These are phyloP conservation scores for Dicrurus megarhynchus DNA, from an alignment of 2,113 vertebrate genomes.

Conservation along the genomic window DNA sequence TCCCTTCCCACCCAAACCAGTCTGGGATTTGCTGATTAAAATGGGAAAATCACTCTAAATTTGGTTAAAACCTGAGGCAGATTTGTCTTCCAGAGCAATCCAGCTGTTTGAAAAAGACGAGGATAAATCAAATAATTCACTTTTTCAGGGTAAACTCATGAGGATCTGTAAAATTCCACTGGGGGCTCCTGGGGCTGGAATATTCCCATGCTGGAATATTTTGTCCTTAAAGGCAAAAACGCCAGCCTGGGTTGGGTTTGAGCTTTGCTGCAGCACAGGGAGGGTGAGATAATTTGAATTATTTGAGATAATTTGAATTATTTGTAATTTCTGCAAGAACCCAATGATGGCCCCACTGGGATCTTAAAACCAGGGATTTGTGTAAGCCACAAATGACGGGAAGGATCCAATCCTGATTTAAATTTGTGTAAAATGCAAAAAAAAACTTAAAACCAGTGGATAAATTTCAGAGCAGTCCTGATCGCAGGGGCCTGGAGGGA, in stretches of 20 bases:
- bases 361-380: not conserved
- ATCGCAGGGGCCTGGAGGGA: rapidly evolving
- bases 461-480: not conserved
- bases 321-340: not conserved
- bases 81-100: not conserved
- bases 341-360: rapidly evolving
- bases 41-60: not conserved
- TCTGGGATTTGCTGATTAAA: rapidly evolving
- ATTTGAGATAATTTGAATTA: not conserved
- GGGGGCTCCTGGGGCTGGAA: not conserved
- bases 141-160: rapidly evolving
- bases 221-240: not conserved
- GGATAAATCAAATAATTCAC: not conserved
- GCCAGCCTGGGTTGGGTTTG: rapidly evolving
- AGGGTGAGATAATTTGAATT: not conserved
- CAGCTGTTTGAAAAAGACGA: not conserved
- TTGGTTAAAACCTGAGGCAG: rapidly evolving
- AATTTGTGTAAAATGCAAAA: not conserved
- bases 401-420: not conserved
- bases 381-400: rapidly evolving
- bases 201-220: rapidly evolving
- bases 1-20: not conserved
- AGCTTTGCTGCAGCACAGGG: not conserved
- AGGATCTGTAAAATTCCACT: not conserved
- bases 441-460: rapidly evolving